Evolutionary conservation across 2,888 invertebrate genomes (phyloP), one percentile per base, ranked within the genome.

Genomic region (Pristionchus maxplancki): DNA sequence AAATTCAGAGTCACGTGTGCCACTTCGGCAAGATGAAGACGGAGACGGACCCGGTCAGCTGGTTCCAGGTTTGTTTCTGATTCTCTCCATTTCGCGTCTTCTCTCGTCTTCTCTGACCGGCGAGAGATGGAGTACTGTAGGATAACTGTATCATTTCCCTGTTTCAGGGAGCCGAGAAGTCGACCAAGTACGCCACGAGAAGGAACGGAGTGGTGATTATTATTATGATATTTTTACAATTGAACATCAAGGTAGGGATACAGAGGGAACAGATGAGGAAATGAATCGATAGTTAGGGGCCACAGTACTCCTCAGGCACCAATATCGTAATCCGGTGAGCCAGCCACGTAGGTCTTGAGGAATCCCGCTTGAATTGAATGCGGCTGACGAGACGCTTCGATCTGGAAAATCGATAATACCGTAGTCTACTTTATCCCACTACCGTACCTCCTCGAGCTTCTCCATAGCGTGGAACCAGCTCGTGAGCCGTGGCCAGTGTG

Each of bases 21-120:
- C 95, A 96, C 92, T 96, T 95, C 94, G 96, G 96, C 84, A 96
- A 96, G 91, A 90, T 95, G 90, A 84, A 71, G n/a, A 93, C 94
- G 89, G 90, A 91, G 62, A 88, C 89, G 50, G 93, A 94, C 87
- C 90, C 91, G 24, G 95, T 95, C 2, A 94, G 93, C 31, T 94
- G 95, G 87, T 95, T 95, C 94, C 95, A 95, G 89, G 95, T 95
- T 24, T 8, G 34, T n/a, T n/a, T 24, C 17, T 58, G 17, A 20
- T 5, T 24, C 58, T 58, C 31, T 71, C 71, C 9, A 20, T 71
- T n/a, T 71, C 15, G 28, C 58, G 20, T 58, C 8, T 11, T 44
- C n/a, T 62, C 62, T 62, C 28, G 28, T 91, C 89, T 44, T 44
- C 8, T 44, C 11, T 6, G 44, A 44, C 6, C 11, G 87, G 37